Conservation (phyloP, 2,113 vertebrate genomes). For the Rhinolophus ferrumequinum region DNA sequence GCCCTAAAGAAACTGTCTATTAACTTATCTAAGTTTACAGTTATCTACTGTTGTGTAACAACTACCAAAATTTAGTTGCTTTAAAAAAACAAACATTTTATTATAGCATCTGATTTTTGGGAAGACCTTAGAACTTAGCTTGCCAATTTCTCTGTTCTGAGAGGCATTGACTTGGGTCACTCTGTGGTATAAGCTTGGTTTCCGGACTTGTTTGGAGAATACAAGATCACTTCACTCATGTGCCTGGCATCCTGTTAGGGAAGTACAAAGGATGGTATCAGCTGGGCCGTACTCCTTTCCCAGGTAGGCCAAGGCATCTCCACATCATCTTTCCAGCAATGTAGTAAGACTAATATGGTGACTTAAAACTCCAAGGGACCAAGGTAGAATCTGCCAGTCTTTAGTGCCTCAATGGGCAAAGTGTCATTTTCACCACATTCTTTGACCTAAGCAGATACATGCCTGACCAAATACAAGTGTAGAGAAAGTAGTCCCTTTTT, state of each 20-base stretch:
- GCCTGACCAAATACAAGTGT: neutral
- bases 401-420: neutral
- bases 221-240: neutral
- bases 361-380: neutral
- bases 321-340: neutral
- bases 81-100: neutral
- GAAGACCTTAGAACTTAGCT: neutral
- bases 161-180: neutral
- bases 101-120: neutral
- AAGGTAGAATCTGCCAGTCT: neutral
- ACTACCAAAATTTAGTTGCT: neutral
- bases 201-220: neutral
- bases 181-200: neutral
- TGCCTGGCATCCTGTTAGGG: neutral
- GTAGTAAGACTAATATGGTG: neutral
- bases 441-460: neutral
- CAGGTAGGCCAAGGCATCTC: fast-evolving
- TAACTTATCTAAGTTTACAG: neutral
- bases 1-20: neutral
- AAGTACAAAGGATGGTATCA: neutral
- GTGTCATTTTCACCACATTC: neutral
- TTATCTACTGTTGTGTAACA: neutral
- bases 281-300: neutral
- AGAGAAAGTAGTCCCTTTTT: neutral
- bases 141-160: neutral